A percentile compares a stretch with the other conserved stretches of the same genome.
Conservation (phyloP, 2,888 invertebrate species). For the Ditula angustiorana region DNA sequence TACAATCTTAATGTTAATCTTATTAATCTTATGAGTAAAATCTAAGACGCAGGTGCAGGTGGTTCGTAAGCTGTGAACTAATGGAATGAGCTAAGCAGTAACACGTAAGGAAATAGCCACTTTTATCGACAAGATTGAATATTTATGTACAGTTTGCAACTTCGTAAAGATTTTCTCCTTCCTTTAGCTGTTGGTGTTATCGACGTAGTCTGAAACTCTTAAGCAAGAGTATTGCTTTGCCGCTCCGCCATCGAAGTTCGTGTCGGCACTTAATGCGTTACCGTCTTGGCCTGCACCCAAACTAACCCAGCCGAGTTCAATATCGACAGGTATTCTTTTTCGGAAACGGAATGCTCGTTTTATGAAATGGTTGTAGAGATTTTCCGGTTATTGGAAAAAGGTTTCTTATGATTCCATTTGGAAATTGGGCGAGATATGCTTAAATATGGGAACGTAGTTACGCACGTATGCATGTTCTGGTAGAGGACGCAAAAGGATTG, state of each 20-base stretch:
- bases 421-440: background rate
- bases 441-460: background rate
- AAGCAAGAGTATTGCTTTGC: background rate
- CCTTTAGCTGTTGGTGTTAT: background rate
- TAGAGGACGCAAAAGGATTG: background rate
- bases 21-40: background rate
- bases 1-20: too few relatives aligned
- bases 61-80: too few relatives aligned
- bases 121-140: too few relatives aligned
- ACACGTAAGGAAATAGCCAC: too few relatives aligned
- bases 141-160: too few relatives aligned
- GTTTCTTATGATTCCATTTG: slow-evolving; percentile 1
- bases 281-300: background rate
- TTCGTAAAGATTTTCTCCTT: too few relatives aligned
- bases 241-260: background rate
- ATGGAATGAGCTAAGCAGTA: too few relatives aligned
- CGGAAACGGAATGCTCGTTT: background rate
- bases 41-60: background rate
- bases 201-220: background rate
- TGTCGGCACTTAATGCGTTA: background rate
- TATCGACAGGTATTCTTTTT: slow-evolving; percentile 12
- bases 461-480: too few relatives aligned
- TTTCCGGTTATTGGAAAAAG: slow-evolving; percentile 6
- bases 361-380: background rate
- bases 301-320: background rate